Base-by-base conservation (phyloP, 2,797 vertebrate species). In the Salarias fasciatus region DNA sequence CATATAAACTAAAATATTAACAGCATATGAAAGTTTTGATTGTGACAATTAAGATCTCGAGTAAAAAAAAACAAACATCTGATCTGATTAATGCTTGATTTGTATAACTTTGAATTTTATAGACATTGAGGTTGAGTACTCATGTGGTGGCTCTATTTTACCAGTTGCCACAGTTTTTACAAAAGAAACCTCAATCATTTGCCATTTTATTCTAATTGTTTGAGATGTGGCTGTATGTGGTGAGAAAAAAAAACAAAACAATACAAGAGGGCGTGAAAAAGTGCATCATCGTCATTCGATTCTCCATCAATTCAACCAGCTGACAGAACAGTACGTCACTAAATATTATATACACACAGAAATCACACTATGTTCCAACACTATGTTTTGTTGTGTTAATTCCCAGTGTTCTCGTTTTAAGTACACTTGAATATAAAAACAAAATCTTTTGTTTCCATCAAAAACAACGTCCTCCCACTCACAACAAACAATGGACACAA, bases 401-500 rank as follows among this genome's bases (percentile, higher is more conserved):
- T 73, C 76, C 65, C 36, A 65, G 69, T 72, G 68, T 69, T 80
- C 54, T 84, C 44, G 53, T 79, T 75, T 70, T 92, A 93, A 93
- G 92, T 93, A 93, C 91, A 93, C 93, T 93, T 93, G 66, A 89
- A 91, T 89, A 83, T 79, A 83, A 90, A 90, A 82, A 64, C 12
- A 56, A 43, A 74, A 72, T 77, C 54, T 40, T 43, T n/a, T 62
- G 69, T 76, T 52, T 67, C 29, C 12, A 79, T 44, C 43, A 77
- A 55, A 38, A 63, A 72, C 42, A 72, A 45, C 76, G 47, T 67
- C 51, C 62, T 65, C 77, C 45, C 50, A 78, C 44, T 48, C 53
- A 15, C 54, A 33, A 73, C 66, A 71, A 47, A 84, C 40, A 61
- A 38, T 37, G 62, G 30, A 58, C 31, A 64, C 45, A 44, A 69